Evolutionary conservation across 2,113 vertebrate species (phyloP), one percentile per base, ranked within the genome.

Genomic region (Prionailurus bengalensis): DNA sequence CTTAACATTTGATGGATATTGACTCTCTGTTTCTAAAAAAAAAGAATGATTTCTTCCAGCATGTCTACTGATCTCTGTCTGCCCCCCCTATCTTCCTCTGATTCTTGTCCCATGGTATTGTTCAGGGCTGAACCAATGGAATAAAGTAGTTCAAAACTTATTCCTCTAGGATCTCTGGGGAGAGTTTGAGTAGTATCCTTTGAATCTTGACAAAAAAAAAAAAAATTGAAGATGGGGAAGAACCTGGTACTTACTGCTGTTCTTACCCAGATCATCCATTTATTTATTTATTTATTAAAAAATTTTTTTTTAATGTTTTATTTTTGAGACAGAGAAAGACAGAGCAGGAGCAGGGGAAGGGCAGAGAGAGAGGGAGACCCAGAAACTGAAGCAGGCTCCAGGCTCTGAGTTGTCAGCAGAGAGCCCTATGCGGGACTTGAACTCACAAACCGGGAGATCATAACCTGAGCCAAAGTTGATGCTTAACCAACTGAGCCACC

Each of bases 11-110:
- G 79, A 51, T 36, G 58, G 70, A 55, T 74, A 55, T 42, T 66
- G 80, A 80, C 42, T 45, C 58, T 93, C 51, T 51, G 15, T 90
- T 94, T 93, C 45, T 81, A 33, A 71, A 94, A 81, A 89, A 17
- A 83, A 89, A 78, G 13, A 63, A 45, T 25, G 25, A 82, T 89
- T 73, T 12, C 55, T 94, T 66, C 36, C 17, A 86, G n/a, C 4
- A 13, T 3, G 17, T 58, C 85, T 76, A 19, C 2, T 55, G 51
- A 48, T 61, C 23, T 85, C 79, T 74, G 33, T 88, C 55, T n/a
- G 8, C 9, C 51, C 10, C n/a, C 31, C 39, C 13, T 39, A 1
- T 55, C 39, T 48, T 61, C 74, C 74, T 68, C 63, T 87, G 55
- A 70, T 23, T 88, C 74, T 84, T 70, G 27, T 73, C 15, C 15